A percentile compares a stretch with the other conserved stretches of the same genome.
phyloP scores from a whole-genome alignment of 2,888 invertebrate species.

The Eubasilissa splendida region DNA sequence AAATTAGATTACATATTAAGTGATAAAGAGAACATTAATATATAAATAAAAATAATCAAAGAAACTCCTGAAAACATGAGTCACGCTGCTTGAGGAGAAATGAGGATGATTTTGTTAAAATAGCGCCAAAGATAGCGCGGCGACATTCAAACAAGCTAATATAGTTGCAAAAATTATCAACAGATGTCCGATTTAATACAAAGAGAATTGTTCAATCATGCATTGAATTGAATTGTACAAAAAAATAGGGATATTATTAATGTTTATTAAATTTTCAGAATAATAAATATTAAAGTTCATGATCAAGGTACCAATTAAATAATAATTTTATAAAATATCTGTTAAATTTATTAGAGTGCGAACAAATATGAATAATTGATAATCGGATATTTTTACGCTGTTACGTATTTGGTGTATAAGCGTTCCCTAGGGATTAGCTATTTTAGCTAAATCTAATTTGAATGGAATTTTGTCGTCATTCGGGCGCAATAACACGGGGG shows the following conservation, averaged over 20 bases:
- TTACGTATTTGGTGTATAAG: not conserved
- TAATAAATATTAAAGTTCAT: too few species aligned
- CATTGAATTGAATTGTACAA: not conserved
- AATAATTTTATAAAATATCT: not conserved
- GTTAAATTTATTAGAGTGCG: not conserved
- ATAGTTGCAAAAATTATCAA: not conserved
- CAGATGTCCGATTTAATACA: not conserved
- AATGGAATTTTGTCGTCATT: conserved; percentile 14
- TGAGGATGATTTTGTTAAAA: not conserved
- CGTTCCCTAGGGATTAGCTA: not conserved
- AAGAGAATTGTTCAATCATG: not conserved
- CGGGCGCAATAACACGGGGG: conserved; percentile 54
- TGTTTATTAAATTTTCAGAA: too few species aligned
- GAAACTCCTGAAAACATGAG: conserved; percentile 3
- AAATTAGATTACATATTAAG: not conserved
- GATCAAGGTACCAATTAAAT: too few species aligned
- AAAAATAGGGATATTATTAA: too few species aligned
- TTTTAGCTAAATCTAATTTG: conserved; percentile 1
- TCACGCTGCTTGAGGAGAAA: not conserved
- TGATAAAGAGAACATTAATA: not conserved
- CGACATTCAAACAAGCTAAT: not conserved
- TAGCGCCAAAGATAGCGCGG: not conserved
- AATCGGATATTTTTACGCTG: not conserved
- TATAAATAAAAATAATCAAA: not conserved
- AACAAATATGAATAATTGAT: not conserved